Evolutionary conservation across 2,113 vertebrate species (phyloP).

Genomic region (Nannobrachium achirus): DNA sequence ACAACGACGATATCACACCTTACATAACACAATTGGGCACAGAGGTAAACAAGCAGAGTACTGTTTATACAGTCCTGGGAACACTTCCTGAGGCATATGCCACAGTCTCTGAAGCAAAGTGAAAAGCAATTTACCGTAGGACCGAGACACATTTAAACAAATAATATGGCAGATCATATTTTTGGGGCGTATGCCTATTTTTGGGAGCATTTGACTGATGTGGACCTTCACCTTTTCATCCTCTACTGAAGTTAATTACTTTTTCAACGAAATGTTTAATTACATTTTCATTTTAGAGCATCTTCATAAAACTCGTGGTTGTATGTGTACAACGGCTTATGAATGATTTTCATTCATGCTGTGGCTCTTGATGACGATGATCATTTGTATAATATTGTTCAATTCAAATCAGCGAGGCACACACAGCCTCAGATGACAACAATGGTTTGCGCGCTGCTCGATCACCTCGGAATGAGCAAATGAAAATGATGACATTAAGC

Average conservation of each 20-base stretch:
- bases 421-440: conserved; percentile 49
- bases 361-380: conserved; percentile 26
- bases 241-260: conserved; percentile 38
- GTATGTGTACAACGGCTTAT: conserved; percentile 44
- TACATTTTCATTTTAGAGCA: conserved; percentile 56
- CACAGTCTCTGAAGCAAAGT: too few relatives aligned
- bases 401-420: conserved; percentile 48
- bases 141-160: too few relatives aligned
- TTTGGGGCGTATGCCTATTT: conserved; percentile 17
- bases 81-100: too few relatives aligned
- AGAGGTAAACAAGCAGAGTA: too few relatives aligned
- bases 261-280: conserved; percentile 42
- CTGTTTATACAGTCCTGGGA: too few relatives aligned
- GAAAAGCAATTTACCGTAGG: too few relatives aligned
- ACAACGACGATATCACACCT: too few relatives aligned
- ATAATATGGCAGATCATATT: conserved; percentile 9
- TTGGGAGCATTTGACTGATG: conserved; percentile 22
- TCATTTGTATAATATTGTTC: conserved; percentile 68
- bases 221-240: conserved; percentile 22
- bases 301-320: conserved; percentile 18
- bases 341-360: conserved; percentile 14
- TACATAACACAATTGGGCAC: too few relatives aligned
- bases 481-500: conserved; percentile 72
- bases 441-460: conserved; percentile 54
- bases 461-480: conserved; percentile 65